phyloP scores from a whole-genome alignment of 2,797 vertebrate species.

The Sebastes vulpes region DNA sequence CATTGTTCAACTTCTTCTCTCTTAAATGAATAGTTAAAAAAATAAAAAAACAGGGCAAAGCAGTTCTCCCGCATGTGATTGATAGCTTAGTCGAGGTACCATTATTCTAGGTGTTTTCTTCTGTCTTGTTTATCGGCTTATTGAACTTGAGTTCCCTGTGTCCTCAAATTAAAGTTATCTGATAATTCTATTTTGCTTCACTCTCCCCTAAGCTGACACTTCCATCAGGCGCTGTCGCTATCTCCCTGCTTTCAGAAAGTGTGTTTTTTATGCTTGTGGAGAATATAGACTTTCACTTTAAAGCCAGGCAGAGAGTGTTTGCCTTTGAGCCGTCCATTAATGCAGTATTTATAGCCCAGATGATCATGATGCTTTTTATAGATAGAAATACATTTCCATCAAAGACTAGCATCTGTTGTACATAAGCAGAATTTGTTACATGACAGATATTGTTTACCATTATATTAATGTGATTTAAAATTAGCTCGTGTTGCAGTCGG shows the following conservation, averaged over 20 bases:
- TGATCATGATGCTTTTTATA: slow-evolving; percentile 42
- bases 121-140: slow-evolving; percentile 31
- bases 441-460: slow-evolving; percentile 34
- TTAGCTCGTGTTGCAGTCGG: slow-evolving; percentile 21
- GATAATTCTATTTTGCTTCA: slow-evolving; percentile 59
- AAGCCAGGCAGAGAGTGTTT: slow-evolving; percentile 37
- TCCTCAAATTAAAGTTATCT: slow-evolving; percentile 52
- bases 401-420: slow-evolving; percentile 23
- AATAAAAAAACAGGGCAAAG: slow-evolving; percentile 9
- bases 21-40: background rate
- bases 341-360: slow-evolving; percentile 53
- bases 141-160: slow-evolving; percentile 47
- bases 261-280: slow-evolving; percentile 13
- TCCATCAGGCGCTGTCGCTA: slow-evolving; percentile 46
- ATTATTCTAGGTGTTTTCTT: slow-evolving; percentile 34
- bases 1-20: slow-evolving; percentile 49
- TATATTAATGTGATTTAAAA: slow-evolving; percentile 25
- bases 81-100: slow-evolving; percentile 7
- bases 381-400: slow-evolving; percentile 36
- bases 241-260: slow-evolving; percentile 47
- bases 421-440: slow-evolving; percentile 17
- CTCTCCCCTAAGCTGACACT: slow-evolving; percentile 59
- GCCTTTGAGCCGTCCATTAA: slow-evolving; percentile 57
- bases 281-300: slow-evolving; percentile 44
- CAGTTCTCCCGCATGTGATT: slow-evolving; percentile 29